Percentiles rank a stretch among this genome's conserved stretches.
Conservation (phyloP, 2,113 vertebrate genomes). For the Nanorana parkeri region DNA sequence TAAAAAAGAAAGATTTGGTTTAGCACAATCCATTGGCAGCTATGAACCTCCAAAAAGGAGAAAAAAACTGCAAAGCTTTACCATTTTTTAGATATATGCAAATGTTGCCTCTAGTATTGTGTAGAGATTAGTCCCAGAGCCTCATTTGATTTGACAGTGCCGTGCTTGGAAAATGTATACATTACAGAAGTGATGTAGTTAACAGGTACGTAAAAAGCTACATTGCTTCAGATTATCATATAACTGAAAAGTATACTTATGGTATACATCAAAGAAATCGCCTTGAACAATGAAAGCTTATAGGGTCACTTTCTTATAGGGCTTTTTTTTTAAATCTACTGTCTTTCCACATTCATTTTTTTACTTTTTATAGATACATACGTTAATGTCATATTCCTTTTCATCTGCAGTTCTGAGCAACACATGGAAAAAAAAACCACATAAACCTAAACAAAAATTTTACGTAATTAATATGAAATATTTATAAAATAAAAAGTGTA, state of each 20-base stretch:
- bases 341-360: too few relatives aligned
- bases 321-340: too few relatives aligned
- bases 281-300: not conserved
- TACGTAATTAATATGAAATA: too few relatives aligned
- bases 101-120: not conserved
- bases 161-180: not conserved
- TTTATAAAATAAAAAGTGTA: too few relatives aligned
- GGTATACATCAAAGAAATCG: slow-evolving; percentile 19
- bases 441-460: too few relatives aligned
- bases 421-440: too few relatives aligned
- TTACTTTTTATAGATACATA: too few relatives aligned
- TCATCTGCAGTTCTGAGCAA: too few relatives aligned
- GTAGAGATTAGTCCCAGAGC: not conserved
- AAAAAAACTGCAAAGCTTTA: not conserved
- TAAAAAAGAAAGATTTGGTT: not conserved
- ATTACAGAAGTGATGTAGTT: not conserved
- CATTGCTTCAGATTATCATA: not conserved
- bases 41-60: not conserved
- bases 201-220: not conserved
- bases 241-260: not conserved
- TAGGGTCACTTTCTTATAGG: not conserved
- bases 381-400: too few relatives aligned
- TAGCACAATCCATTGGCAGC: not conserved
- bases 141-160: not conserved
- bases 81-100: not conserved